These are phyloP conservation scores for Catharus ustulatus DNA, from an alignment of 2,797 vertebrate species.

Conservation along the genomic window DNA sequence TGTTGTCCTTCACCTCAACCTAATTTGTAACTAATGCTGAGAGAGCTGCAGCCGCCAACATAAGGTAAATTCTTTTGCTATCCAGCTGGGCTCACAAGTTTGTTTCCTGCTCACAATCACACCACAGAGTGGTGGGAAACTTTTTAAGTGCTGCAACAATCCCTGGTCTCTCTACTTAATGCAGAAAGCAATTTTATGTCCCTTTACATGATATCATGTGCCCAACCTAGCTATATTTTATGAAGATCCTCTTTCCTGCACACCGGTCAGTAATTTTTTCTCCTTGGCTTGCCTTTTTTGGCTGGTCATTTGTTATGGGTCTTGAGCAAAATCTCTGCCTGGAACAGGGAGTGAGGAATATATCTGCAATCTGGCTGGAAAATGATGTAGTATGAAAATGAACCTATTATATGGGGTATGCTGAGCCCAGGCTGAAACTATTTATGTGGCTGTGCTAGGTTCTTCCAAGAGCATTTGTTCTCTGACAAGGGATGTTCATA, in stretches of 20 bases:
- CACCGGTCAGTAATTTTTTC: background rate
- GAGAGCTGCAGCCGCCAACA: background rate
- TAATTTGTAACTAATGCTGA: background rate
- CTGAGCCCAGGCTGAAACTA: slow-evolving; percentile 27
- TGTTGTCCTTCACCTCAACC: background rate
- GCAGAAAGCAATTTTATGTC: slow-evolving; percentile 34
- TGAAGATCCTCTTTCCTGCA: slow-evolving; percentile 5
- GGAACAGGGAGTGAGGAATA: background rate
- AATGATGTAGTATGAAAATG: slow-evolving; percentile 14
- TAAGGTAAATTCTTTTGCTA: background rate
- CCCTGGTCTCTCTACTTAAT: background rate
- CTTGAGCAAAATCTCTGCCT: slow-evolving; percentile 12
- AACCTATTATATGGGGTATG: slow-evolving; percentile 5
- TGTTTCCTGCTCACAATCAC: background rate
- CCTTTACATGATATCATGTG: background rate
- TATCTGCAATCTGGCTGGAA: slow-evolving; percentile 16
- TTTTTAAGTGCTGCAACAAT: background rate
- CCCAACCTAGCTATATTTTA: slow-evolving; percentile 15
- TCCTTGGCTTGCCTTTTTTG: background rate
- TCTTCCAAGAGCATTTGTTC: slow-evolving; percentile 5
- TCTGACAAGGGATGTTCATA: background rate
- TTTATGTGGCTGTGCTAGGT: background rate
- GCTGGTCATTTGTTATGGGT: background rate
- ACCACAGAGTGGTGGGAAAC: background rate
- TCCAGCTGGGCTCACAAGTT: background rate